Evolutionary conservation across 1,140 invertebrate genomes (phyloP).

Genomic region (Platorchestia sp.): DNA sequence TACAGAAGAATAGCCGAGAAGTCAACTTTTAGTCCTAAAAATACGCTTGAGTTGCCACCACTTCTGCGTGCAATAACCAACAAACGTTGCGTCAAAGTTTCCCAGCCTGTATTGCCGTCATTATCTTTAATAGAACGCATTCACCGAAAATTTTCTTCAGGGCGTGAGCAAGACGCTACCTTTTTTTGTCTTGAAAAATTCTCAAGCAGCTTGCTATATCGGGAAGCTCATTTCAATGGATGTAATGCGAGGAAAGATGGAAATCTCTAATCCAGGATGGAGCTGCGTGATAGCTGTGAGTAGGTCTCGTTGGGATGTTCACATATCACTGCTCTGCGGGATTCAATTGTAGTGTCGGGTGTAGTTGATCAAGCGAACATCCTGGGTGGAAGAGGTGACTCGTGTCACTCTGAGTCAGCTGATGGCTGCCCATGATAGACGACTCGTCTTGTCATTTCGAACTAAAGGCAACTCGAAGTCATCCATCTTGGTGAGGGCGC

Average conservation of each 20-base stretch:
- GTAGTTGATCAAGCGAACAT: neutral
- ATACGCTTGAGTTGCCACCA: neutral
- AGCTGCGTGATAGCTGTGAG: neutral
- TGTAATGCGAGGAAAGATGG: neutral
- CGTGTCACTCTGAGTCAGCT: conserved; percentile 5
- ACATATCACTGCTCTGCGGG: neutral
- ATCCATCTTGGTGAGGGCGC: neutral
- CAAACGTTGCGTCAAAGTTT: neutral
- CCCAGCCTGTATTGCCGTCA: neutral
- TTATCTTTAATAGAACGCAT: neutral
- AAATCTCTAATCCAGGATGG: neutral
- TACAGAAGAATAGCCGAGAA: too few relatives aligned
- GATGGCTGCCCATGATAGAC: neutral
- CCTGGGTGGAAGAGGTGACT: neutral
- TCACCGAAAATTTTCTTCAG: neutral
- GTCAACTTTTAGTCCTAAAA: too few relatives aligned
- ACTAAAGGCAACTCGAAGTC: neutral
- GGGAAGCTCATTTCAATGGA: neutral
- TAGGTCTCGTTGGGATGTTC: neutral
- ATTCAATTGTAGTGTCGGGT: neutral
- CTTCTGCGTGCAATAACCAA: neutral
- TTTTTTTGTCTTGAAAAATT: neutral
- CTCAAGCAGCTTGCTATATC: neutral
- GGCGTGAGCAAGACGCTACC: neutral
- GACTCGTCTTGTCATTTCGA: neutral